Base-by-base conservation (phyloP, 2,888 invertebrate species). In the Lordiphosa andalusiaca region DNA sequence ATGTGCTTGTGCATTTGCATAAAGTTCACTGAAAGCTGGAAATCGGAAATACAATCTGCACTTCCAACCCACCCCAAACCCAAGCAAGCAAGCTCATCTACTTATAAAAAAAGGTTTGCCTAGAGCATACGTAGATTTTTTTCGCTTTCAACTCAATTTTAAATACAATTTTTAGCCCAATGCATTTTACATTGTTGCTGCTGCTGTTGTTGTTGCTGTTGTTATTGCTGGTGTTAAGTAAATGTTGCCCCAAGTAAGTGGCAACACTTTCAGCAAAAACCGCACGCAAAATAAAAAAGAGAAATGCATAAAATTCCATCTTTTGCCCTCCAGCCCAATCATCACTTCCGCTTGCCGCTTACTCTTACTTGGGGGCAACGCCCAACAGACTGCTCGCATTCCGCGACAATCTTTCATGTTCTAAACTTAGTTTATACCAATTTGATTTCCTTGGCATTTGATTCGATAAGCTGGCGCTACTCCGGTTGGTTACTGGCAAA, bases 191-290 rank as follows among this genome's bases (percentile, higher is more conserved):
- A 76, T 65, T 63, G 52, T 62, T 69, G 68, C 49, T 59, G n/a
- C n/a, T n/a, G n/a, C n/a, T n/a, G n/a, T n/a, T n/a, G n/a, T n/a
- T n/a, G n/a, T n/a, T n/a, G n/a, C n/a, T n/a, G 55, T 36, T 58
- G 71, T 38, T 66, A 59, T 30, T 71, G 37, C 55, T 55, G 84
- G 78, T 73, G 72, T 72, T 83, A 75, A 78, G 84, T 78, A 85
- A 84, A 83, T 84, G 84, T 83, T 84, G 78, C 70, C 75, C 57
- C 72, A 77, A 73, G 76, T 78, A 85, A 84, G 85, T 81, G 85
- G 84, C 81, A 80, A 71, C 76, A 68, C 67, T 76, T 67, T 60
- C 25, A 53, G 25, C 39, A 44, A 52, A 46, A 57, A 62, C 39
- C 52, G 56, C 77, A 69, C 48, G 44, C 53, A 68, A 58, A 64